phyloP scores from a whole-genome alignment of 2,113 vertebrate genomes.

The Labeo catla region DNA sequence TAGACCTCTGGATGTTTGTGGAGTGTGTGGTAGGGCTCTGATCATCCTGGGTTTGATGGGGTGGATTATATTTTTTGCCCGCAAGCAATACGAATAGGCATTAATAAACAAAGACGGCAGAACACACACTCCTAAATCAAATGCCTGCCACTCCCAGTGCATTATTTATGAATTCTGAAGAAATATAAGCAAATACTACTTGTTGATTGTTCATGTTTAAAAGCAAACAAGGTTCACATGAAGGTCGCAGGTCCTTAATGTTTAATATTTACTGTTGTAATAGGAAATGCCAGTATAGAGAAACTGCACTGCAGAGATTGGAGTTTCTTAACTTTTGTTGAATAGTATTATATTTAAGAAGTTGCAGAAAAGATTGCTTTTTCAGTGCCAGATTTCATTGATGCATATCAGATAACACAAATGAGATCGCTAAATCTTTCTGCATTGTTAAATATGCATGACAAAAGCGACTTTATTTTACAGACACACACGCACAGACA shows the following conservation, averaged over 20 bases:
- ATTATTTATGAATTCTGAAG: background rate
- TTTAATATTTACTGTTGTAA: background rate
- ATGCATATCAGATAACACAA: slow-evolving; percentile 20
- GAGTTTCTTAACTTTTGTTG: background rate
- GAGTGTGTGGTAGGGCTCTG: slow-evolving; percentile 41
- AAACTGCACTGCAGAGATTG: background rate
- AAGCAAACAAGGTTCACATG: background rate
- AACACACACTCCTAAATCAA: slow-evolving; percentile 25
- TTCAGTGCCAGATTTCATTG: background rate
- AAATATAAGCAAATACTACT: background rate
- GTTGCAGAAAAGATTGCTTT: background rate
- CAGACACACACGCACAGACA: background rate
- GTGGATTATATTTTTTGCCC: slow-evolving; percentile 49
- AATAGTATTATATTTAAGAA: background rate
- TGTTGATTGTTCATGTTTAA: background rate
- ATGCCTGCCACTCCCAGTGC: background rate
- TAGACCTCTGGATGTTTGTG: slow-evolving; percentile 19
- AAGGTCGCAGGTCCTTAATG: background rate
- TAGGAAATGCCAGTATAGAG: background rate
- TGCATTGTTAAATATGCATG: slow-evolving; percentile 40
- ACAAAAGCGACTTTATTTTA: slow-evolving; percentile 7
- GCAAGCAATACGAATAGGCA: slow-evolving; percentile 43
- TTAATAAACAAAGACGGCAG: slow-evolving; percentile 54
- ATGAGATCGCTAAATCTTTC: slow-evolving; percentile 6
- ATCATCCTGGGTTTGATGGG: slow-evolving; percentile 52